Conservation (phyloP, 2,113 vertebrate species). For the Antennarius striatus region DNA sequence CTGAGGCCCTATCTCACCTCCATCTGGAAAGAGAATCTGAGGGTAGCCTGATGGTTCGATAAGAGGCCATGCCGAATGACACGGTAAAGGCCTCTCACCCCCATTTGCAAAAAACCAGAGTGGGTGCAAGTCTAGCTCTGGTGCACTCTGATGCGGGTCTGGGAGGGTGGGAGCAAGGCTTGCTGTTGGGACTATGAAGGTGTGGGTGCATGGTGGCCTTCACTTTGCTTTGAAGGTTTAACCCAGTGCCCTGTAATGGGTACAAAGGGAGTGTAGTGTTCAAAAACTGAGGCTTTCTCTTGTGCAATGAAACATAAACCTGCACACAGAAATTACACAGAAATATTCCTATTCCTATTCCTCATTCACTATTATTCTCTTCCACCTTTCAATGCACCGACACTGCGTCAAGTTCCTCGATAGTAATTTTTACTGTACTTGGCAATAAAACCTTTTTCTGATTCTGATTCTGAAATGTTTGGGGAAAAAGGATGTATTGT, state of each 20-base stretch:
- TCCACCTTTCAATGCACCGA: too few relatives aligned
- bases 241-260: conserved; percentile 21
- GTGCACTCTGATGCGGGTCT: conserved; percentile 54
- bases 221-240: conserved; percentile 54
- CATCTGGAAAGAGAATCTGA: conserved; percentile 85
- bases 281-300: background rate
- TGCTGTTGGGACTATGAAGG: background rate
- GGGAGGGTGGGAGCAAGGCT: conserved; percentile 22
- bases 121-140: conserved; percentile 51
- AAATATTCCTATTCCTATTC: too few relatives aligned
- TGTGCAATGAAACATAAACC: background rate
- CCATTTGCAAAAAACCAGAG: conserved; percentile 52
- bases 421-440: too few relatives aligned
- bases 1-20: conserved; percentile 77
- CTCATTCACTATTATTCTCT: too few relatives aligned
- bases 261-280: background rate
- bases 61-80: conserved; percentile 76
- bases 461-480: too few relatives aligned
- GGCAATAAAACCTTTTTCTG: too few relatives aligned
- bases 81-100: conserved; percentile 68
- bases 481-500: background rate
- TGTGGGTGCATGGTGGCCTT: conserved; percentile 39
- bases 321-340: background rate
- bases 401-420: too few relatives aligned
- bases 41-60: conserved; percentile 78